Percentiles rank a stretch among this genome's conserved stretches.
Evolutionary conservation across 2,888 invertebrate species (phyloP).

Genomic region (Macrophya alboannulata): DNA sequence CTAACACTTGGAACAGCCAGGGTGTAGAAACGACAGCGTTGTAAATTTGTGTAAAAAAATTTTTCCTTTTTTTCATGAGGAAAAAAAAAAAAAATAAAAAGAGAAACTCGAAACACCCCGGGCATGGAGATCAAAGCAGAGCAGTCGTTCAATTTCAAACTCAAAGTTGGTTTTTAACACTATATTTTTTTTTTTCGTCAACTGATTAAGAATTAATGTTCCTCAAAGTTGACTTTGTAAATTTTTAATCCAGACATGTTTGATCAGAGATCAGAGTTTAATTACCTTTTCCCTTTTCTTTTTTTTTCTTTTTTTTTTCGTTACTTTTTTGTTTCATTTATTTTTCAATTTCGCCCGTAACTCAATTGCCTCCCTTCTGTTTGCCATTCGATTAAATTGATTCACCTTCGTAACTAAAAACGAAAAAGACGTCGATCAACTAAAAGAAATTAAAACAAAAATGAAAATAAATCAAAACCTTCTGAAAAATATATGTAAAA

Average conservation of each 20-base stretch:
- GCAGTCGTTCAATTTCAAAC: constrained; percentile 4
- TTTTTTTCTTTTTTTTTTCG: not conserved
- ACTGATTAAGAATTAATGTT: constrained; percentile 11
- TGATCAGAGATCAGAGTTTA: constrained; percentile 18
- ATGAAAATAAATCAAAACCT: not conserved
- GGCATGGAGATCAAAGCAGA: not conserved
- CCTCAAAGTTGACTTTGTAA: constrained; percentile 17
- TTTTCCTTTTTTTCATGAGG: not conserved
- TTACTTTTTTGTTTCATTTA: not conserved
- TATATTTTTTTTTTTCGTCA: not conserved
- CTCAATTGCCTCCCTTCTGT: not conserved
- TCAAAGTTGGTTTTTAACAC: not conserved
- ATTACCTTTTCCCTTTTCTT: not conserved
- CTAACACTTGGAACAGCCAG: not conserved
- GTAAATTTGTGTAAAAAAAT: constrained; percentile 2
- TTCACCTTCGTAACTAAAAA: not conserved
- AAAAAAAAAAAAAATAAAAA: not conserved
- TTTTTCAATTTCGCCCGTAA: not conserved
- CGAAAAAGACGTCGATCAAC: not conserved
- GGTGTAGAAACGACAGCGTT: not conserved
- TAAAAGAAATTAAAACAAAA: not conserved
- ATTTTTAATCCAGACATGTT: constrained; percentile 5
- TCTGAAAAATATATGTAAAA: not conserved
- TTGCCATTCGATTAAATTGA: not conserved
- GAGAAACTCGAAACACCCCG: not conserved